Evolutionary conservation across 2,797 vertebrate genomes (phyloP).

Genomic region (Scarus forsteni): DNA sequence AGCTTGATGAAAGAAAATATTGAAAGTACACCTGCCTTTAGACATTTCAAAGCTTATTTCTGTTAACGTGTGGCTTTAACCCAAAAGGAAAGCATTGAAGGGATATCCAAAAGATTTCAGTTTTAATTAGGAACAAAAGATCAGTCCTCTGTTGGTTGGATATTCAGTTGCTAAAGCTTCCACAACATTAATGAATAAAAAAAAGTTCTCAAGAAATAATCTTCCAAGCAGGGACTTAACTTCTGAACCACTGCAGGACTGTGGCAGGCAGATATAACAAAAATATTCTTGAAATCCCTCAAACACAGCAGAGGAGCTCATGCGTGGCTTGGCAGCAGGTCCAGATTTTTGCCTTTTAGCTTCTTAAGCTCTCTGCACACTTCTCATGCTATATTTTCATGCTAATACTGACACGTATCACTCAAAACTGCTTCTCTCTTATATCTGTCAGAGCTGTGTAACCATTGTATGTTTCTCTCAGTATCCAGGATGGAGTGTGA

Average conservation of each 20-base stretch:
- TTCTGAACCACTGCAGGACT: conserved; percentile 24
- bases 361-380: conserved; percentile 4
- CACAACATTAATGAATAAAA: conserved; percentile 13
- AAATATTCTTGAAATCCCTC: conserved; percentile 36
- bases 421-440: conserved; percentile 7
- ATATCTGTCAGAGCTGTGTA: neutral
- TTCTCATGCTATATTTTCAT: neutral
- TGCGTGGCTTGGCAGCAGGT: conserved; percentile 14
- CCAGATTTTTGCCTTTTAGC: conserved; percentile 25
- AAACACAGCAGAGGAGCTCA: conserved; percentile 21
- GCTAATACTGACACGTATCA: neutral
- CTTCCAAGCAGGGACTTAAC: conserved; percentile 18
- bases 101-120: neutral
- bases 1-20: conserved; percentile 42
- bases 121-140: neutral
- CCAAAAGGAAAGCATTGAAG: conserved; percentile 3
- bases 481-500: conserved; percentile 92
- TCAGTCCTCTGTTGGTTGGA: conserved; percentile 13
- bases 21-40: conserved; percentile 25
- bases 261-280: conserved; percentile 34
- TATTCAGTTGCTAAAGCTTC: conserved; percentile 9
- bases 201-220: conserved; percentile 25
- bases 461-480: conserved; percentile 61
- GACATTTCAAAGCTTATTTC: conserved; percentile 12
- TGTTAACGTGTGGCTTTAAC: neutral